Base-by-base conservation (phyloP, 2,888 invertebrate species). In the Auanema freiburgensis region DNA sequence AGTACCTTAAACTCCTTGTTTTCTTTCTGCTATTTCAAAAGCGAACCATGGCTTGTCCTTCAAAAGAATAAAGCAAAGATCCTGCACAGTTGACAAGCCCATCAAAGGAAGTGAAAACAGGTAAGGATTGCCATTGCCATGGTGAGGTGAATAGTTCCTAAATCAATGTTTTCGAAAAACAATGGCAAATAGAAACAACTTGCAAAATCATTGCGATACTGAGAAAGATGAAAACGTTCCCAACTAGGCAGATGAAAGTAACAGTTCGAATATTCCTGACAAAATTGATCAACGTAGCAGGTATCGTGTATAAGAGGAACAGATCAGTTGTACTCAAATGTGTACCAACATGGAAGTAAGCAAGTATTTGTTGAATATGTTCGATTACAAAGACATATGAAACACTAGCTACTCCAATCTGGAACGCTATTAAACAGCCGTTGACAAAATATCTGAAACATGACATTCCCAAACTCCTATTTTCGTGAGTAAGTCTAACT, bases 1-100 rank as follows among this genome's bases (percentile, higher is more conserved):
- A 96, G 86, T n/a, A 94, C 90, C 92, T 92, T 83, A 14, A 85
- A 42, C 1, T 24, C 23, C 3, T 12, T 6, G 8, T 3, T 33
- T 33, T 33, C 33, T 33, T 8, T 5, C 8, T 8, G 8, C 3
- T 33, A 3, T 5, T 33, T 33, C 24, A 6, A 8, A 18, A 52
- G 6, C 52, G 42, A 40, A 77, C 77, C 77, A 79, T 77, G 5
- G 77, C 77, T 58, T 77, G 79, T 18, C 75, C 76, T 54, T 79
- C 79, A 43, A 76, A 77, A 5, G 77, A 65, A 55, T 77, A 77
- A 49, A 77, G 43, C 56, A 79, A 69, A 14, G 77, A 69, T 6
- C 77, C 77, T 23, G 63, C 60, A 5, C 69, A 72, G 21, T 66
- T 65, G 53, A 78, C 49, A 10, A 78, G 49, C 0, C 76, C 72